A percentile compares a stretch with the other conserved stretches of the same genome.
phyloP scores from a whole-genome alignment of 2,888 invertebrate genomes.

The Blastobasis lacticolella region DNA sequence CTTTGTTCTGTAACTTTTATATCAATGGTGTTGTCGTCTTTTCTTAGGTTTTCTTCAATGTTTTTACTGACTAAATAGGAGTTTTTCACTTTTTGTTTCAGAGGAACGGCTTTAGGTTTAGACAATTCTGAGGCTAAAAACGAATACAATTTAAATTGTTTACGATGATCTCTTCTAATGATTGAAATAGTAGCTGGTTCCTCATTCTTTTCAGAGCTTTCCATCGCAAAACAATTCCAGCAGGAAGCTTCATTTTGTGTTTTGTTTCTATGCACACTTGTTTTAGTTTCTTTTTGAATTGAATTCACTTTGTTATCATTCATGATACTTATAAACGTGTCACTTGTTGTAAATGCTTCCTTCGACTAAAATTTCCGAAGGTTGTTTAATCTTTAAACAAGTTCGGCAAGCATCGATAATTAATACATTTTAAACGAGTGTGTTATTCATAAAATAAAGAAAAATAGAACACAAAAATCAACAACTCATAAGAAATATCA shows the following conservation, averaged over 20 bases:
- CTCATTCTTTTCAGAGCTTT: conserved; percentile 24
- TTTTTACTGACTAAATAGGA: conserved; percentile 47
- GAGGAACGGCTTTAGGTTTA: conserved; percentile 46
- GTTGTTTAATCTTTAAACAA: too few relatives aligned
- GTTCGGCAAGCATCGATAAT: conserved; percentile 28
- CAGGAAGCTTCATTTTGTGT: conserved; percentile 36
- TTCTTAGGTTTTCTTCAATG: conserved; percentile 37
- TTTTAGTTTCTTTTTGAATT: conserved; percentile 14
- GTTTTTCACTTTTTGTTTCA: conserved; percentile 54
- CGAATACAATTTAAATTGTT: conserved; percentile 51
- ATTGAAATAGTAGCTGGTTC: conserved; percentile 37
- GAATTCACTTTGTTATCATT: conserved; percentile 12
- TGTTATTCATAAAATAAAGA: conserved; percentile 39
- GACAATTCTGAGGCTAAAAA: conserved; percentile 48
- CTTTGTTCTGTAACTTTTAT: too few relatives aligned
- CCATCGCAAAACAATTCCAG: conserved; percentile 53
- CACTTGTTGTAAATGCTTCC: conserved; percentile 2
- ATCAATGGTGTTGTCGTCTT: not conserved
- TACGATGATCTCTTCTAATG: conserved; percentile 41
- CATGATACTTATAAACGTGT: not conserved
- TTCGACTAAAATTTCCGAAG: not conserved
- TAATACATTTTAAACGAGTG: conserved; percentile 48
- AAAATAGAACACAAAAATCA: conserved; percentile 13
- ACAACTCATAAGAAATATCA: too few relatives aligned
- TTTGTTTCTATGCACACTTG: conserved; percentile 14